Evolutionary conservation across 2,888 invertebrate genomes (phyloP).

Genomic region (Acronicta psi): DNA sequence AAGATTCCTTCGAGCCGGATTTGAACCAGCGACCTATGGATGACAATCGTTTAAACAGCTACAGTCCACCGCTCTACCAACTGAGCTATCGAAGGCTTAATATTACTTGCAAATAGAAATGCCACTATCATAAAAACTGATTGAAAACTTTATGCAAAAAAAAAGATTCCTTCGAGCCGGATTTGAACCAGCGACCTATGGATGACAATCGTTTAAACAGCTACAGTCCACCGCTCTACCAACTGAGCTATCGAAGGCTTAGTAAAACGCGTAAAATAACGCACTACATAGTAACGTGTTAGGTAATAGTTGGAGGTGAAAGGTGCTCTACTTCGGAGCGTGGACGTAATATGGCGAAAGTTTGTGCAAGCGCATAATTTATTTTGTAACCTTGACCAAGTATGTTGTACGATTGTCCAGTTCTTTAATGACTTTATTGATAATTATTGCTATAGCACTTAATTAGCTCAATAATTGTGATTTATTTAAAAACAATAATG

Average conservation of each 20-base stretch:
- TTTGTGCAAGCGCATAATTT: too few species aligned
- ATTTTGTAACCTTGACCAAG: too few species aligned
- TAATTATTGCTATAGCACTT: too few species aligned
- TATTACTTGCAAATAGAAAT: slow-evolving; percentile 89
- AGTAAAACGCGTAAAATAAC: slow-evolving; percentile 22
- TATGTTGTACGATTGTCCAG: too few species aligned
- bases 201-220: slow-evolving; percentile 72
- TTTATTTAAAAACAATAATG: too few species aligned
- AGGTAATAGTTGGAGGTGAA: slow-evolving; percentile 53
- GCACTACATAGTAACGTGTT: slow-evolving; percentile 30
- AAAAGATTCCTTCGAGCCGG: slow-evolving; percentile 88
- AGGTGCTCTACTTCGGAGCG: slow-evolving; percentile 56
- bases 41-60: slow-evolving; percentile 65
- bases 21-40: slow-evolving; percentile 90
- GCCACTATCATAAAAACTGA: slow-evolving; percentile 80
- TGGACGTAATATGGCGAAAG: too few species aligned
- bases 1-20: slow-evolving; percentile 88
- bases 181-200: slow-evolving; percentile 91
- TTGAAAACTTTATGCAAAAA: slow-evolving; percentile 13
- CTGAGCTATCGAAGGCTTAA: slow-evolving; percentile 87
- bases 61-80: slow-evolving; percentile 89
- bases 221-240: slow-evolving; percentile 89
- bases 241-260: slow-evolving; percentile 88
- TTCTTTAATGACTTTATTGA: too few species aligned
- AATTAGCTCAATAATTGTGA: too few species aligned